Percentiles rank a stretch among this genome's conserved stretches.
Conservation (phyloP, 23 tunicate genomes). For the Clavelina lepadiformis region DNA sequence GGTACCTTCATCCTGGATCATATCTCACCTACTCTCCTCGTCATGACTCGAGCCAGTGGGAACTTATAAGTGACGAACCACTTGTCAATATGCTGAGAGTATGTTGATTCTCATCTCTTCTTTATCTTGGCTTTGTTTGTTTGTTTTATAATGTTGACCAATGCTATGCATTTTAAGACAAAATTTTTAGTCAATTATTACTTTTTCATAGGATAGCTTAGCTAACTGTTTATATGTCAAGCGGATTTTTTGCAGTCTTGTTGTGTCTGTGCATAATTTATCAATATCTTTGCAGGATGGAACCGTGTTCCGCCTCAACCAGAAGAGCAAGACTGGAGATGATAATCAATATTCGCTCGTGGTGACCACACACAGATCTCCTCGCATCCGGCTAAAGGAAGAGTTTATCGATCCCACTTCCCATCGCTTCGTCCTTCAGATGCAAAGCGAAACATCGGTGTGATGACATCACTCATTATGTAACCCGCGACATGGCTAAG, state of each 20-base stretch:
- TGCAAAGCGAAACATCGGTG: constrained; percentile 93
- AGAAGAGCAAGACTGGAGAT: too few species aligned
- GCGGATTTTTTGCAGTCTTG: too few species aligned
- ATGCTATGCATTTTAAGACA: too few species aligned
- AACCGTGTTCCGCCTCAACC: constrained; percentile 78
- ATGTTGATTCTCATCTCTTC: not conserved
- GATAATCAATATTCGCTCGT: constrained; percentile 68
- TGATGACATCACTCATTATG: constrained; percentile 10
- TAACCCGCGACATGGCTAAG: too few species aligned
- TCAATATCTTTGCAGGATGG: constrained; percentile 62
- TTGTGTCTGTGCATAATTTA: too few species aligned
- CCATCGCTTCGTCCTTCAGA: constrained; percentile 73
- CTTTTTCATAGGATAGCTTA: too few species aligned
- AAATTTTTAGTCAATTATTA: too few species aligned
- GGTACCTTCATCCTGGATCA: constrained; percentile 84
- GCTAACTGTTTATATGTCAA: too few species aligned
- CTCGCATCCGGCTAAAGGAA: constrained; percentile 76
- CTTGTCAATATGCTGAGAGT: constrained; percentile 85
- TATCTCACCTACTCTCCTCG: constrained; percentile 76
- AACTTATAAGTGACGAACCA: constrained; percentile 91
- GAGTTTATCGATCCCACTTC: constrained; percentile 75
- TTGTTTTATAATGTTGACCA: too few species aligned
- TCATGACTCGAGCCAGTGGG: constrained; percentile 87
- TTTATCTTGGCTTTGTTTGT: too few species aligned
- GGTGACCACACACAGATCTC: constrained; percentile 63